Conservation (phyloP, 1,140 invertebrate genomes). For the Drosophila sucinea region DNA sequence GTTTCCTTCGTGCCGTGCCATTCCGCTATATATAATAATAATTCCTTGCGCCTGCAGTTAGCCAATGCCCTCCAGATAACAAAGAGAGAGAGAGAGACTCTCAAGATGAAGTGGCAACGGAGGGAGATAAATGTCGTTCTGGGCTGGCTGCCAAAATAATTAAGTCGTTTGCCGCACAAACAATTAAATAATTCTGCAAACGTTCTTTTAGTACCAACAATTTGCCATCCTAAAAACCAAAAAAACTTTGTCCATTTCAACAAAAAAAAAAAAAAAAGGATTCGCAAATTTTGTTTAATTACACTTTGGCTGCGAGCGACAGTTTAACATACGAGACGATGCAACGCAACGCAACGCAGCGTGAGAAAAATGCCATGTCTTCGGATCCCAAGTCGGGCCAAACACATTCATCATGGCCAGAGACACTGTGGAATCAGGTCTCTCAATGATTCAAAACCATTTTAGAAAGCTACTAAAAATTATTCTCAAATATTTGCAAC, state of each 20-base stretch:
- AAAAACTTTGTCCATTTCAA: not conserved
- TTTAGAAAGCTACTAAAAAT: no score
- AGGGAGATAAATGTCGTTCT: constrained; percentile 31
- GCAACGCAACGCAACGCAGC: constrained; percentile 52
- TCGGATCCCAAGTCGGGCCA: constrained; percentile 20
- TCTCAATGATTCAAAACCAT: no score
- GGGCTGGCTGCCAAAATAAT: constrained; percentile 78
- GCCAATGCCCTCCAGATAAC: constrained; percentile 28
- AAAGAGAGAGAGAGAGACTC: not conserved
- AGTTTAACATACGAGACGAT: constrained; percentile 74
- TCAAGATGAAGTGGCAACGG: not conserved
- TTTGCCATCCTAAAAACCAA: not conserved
- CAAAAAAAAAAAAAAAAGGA: constrained; percentile 24
- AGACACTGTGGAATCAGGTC: constrained; percentile 16
- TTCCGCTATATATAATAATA: constrained; percentile 10
- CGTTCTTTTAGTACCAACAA: not conserved
- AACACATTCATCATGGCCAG: constrained; percentile 56
- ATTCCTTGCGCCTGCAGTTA: constrained; percentile 54
- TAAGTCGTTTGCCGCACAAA: constrained; percentile 74
- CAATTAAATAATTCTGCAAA: constrained; percentile 79
- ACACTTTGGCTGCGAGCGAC: constrained; percentile 75
- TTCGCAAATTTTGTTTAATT: constrained; percentile 81
- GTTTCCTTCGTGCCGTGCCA: constrained; percentile 1
- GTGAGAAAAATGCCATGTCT: constrained; percentile 69
- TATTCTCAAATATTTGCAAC: no score